phyloP scores from a whole-genome alignment of 2,113 vertebrate species.

The Tichodroma muraria region DNA sequence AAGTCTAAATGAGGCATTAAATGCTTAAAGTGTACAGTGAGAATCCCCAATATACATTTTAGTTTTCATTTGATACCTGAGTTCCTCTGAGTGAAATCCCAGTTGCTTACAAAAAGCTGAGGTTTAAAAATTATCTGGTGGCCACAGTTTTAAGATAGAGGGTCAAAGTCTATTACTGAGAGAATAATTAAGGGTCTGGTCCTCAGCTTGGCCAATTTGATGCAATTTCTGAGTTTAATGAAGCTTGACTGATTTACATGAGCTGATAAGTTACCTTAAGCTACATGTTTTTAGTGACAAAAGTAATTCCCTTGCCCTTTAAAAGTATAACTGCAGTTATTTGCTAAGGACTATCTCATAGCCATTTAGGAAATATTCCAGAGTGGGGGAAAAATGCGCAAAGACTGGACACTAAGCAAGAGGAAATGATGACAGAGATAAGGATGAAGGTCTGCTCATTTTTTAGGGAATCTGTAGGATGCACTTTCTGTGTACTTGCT shows the following conservation, averaged over 20 bases:
- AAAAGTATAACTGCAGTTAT: neutral
- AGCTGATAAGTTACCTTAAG: neutral
- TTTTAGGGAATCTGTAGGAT: neutral
- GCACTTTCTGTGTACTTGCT: neutral
- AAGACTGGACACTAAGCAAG: neutral
- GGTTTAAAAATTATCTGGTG: conserved; percentile 6
- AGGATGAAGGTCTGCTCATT: neutral
- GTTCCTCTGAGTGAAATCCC: conserved; percentile 13
- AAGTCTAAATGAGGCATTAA: conserved; percentile 2
- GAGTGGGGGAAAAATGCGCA: neutral
- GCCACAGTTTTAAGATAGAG: neutral
- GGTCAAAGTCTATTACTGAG: neutral
- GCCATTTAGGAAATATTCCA: neutral
- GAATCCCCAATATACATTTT: neutral
- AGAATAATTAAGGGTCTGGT: conserved; percentile 8
- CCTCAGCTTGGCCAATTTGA: neutral
- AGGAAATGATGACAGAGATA: neutral
- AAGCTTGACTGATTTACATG: conserved; percentile 3
- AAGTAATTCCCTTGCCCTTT: neutral
- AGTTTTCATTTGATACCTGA: conserved; percentile 16
- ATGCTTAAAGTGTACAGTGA: conserved; percentile 3
- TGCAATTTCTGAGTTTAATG: conserved; percentile 17
- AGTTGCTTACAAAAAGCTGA: neutral
- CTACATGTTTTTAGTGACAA: neutral
- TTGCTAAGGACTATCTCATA: neutral